phyloP scores from a whole-genome alignment of 2,113 vertebrate species.

The Anhinga anhinga region DNA sequence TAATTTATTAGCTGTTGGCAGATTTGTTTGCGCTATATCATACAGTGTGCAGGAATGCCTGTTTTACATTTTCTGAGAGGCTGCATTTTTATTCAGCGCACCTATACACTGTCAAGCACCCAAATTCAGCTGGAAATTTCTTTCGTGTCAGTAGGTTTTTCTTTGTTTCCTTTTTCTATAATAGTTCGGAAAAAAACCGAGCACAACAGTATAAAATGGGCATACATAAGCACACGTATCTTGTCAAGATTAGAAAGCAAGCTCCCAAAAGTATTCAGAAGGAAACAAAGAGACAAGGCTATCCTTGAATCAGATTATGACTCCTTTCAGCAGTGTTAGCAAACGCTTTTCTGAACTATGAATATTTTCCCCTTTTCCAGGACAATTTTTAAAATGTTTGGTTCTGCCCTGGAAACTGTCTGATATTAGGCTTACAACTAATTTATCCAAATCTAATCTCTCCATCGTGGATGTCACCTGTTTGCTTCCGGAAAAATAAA shows the following conservation, averaged over 20 bases:
- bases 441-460: not conserved
- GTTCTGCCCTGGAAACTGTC: not conserved
- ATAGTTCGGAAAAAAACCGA: not conserved
- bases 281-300: not conserved
- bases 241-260: conserved; percentile 1
- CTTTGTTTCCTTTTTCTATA: not conserved
- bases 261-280: not conserved
- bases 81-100: not conserved
- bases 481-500: not conserved
- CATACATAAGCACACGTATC: not conserved
- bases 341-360: not conserved
- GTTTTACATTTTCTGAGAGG: not conserved
- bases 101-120: not conserved
- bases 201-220: not conserved
- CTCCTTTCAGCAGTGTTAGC: not conserved
- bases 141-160: not conserved
- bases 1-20: not conserved
- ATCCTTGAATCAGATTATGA: not conserved
- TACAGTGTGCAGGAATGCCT: not conserved
- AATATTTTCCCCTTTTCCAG: not conserved
- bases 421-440: not conserved
- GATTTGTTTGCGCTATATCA: not conserved
- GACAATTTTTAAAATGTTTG: not conserved
- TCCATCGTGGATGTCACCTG: not conserved
- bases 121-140: not conserved